phyloP scores from a whole-genome alignment of 53 echinoderm and acorn worm species.

The Astropecten irregularis region DNA sequence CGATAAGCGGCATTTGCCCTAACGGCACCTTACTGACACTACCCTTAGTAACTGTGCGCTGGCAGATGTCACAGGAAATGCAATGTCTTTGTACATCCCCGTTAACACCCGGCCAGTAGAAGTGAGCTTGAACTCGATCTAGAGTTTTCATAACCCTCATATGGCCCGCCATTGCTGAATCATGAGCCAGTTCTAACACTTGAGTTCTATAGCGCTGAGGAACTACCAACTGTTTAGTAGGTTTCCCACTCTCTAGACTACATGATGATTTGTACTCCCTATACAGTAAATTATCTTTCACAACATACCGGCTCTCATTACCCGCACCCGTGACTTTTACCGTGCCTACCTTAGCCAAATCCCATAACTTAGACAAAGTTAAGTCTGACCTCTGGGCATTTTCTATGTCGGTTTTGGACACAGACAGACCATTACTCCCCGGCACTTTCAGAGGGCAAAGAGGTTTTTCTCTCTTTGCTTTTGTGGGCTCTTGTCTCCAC shows the following conservation, averaged over 20 bases:
- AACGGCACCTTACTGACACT: conserved; percentile 31
- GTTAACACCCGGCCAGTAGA: conserved; percentile 49
- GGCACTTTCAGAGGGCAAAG: neutral
- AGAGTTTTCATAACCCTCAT: conserved; percentile 34
- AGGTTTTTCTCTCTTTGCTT: neutral
- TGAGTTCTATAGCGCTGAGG: neutral
- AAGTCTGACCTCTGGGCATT: neutral
- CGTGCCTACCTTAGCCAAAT: neutral
- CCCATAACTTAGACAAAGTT: conserved; percentile 1
- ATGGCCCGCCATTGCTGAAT: conserved; percentile 54
- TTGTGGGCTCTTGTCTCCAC: conserved; percentile 58
- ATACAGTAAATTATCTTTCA: conserved; percentile 7
- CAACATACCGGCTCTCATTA: conserved; percentile 16
- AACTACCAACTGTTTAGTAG: neutral
- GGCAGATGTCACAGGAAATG: conserved; percentile 45
- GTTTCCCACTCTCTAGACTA: neutral
- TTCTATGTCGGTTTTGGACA: neutral
- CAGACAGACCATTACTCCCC: neutral
- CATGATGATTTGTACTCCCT: neutral
- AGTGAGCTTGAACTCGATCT: conserved; percentile 10
- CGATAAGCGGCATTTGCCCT: conserved; percentile 47
- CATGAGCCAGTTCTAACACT: conserved; percentile 55
- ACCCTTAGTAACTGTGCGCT: conserved; percentile 40
- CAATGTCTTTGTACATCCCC: conserved; percentile 44
- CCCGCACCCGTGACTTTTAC: neutral